Percentiles rank a stretch among this genome's conserved stretches.
Conservation (phyloP, 2,113 vertebrate species). For the Pleuronectes platessa region DNA sequence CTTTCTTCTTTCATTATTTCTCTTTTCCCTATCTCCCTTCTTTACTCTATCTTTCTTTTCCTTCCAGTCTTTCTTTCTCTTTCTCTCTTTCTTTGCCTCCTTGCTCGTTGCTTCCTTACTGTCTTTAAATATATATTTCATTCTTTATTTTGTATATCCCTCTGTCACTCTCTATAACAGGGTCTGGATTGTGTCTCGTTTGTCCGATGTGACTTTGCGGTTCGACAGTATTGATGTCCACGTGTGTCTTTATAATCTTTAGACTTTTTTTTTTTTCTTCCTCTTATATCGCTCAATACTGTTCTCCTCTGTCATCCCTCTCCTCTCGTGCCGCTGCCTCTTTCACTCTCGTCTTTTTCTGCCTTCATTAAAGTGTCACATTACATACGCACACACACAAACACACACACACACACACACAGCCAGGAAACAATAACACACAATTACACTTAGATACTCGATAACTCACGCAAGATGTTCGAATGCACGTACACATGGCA, state of each 20-base stretch:
- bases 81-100: background rate
- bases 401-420: conserved; percentile 48
- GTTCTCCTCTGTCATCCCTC: conserved; percentile 53
- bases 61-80: background rate
- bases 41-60: background rate
- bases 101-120: background rate
- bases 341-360: conserved; percentile 48
- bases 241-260: conserved; percentile 19
- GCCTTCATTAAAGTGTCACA: conserved; percentile 75
- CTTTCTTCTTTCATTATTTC: background rate
- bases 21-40: background rate
- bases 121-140: background rate
- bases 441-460: conserved; percentile 23
- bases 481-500: conserved; percentile 26
- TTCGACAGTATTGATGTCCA: conserved; percentile 47
- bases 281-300: conserved; percentile 50
- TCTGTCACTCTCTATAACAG: conserved; percentile 31
- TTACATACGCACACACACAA: conserved; percentile 49
- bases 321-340: conserved; percentile 34
- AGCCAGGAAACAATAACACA: conserved; percentile 10
- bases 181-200: conserved; percentile 30
- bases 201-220: conserved; percentile 49
- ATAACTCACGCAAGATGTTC: background rate
- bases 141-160: background rate
- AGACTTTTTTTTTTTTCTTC: background rate